Percentiles rank a stretch among this genome's conserved stretches.
Conservation (phyloP, 2,888 invertebrate genomes). For the Sipha maydis region DNA sequence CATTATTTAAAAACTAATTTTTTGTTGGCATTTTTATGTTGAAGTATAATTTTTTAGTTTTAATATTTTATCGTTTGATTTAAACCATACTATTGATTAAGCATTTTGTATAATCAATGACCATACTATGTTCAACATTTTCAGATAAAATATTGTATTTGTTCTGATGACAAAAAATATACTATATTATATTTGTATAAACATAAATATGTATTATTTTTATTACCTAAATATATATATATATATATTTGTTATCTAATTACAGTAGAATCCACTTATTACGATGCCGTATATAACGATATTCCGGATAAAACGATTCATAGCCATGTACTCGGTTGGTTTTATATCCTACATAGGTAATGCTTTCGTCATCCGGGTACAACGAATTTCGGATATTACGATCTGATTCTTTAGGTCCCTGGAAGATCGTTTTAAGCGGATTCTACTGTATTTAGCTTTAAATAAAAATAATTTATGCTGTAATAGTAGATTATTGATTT, state of each 20-base stretch:
- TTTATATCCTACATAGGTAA: no score
- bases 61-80: conserved; percentile 14
- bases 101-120: neutral
- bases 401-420: no score
- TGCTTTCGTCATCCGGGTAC: no score
- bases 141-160: conserved; percentile 24
- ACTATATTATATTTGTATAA: neutral
- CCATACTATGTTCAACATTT: conserved; percentile 25
- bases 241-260: neutral
- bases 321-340: no score
- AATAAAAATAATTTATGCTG: neutral
- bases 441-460: neutral
- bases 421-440: no score
- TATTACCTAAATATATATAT: no score
- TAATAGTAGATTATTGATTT: no score
- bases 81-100: neutral
- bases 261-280: no score
- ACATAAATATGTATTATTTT: neutral
- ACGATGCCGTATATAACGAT: no score
- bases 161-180: conserved; percentile 7
- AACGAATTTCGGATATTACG: no score
- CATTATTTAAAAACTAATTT: no score
- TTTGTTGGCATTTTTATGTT: neutral
- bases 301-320: no score
- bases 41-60: neutral